Evolutionary conservation across 2,797 vertebrate species (phyloP).

Genomic region (Anolis apletophallus): DNA sequence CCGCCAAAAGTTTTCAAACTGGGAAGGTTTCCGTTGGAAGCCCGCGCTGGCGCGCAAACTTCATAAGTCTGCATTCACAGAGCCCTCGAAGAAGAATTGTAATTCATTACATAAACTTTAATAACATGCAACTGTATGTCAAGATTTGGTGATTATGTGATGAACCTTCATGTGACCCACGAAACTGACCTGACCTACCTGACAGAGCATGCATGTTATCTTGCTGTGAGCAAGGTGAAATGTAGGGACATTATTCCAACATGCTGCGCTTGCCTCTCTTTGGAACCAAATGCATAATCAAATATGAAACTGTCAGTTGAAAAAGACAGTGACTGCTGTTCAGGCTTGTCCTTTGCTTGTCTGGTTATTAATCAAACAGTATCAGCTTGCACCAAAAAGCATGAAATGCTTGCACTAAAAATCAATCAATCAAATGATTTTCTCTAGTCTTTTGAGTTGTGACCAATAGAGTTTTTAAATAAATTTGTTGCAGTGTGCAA

Average conservation of each 20-base stretch:
- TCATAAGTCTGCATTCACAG: too few species aligned
- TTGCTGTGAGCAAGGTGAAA: not conserved
- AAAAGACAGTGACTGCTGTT: conserved; percentile 46
- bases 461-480: conserved; percentile 42
- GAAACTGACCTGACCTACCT: not conserved
- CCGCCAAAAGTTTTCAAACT: too few species aligned
- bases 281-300: conserved; percentile 47
- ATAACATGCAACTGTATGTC: not conserved
- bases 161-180: not conserved
- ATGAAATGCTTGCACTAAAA: conserved; percentile 59
- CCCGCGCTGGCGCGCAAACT: too few species aligned
- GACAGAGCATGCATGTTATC: not conserved
- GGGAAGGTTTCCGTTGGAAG: too few species aligned
- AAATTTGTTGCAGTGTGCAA: not conserved
- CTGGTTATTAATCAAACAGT: conserved; percentile 59
- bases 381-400: conserved; percentile 39
- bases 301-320: conserved; percentile 46
- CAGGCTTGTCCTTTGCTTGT: conserved; percentile 58
- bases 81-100: too few species aligned
- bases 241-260: not conserved
- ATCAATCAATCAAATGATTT: conserved; percentile 47
- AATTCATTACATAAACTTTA: not conserved
- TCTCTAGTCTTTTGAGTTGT: conserved; percentile 48
- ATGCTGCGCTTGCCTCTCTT: conserved; percentile 22
- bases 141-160: not conserved